phyloP scores from a whole-genome alignment of 1,140 invertebrate species.

The Zaprionus tsacasi region DNA sequence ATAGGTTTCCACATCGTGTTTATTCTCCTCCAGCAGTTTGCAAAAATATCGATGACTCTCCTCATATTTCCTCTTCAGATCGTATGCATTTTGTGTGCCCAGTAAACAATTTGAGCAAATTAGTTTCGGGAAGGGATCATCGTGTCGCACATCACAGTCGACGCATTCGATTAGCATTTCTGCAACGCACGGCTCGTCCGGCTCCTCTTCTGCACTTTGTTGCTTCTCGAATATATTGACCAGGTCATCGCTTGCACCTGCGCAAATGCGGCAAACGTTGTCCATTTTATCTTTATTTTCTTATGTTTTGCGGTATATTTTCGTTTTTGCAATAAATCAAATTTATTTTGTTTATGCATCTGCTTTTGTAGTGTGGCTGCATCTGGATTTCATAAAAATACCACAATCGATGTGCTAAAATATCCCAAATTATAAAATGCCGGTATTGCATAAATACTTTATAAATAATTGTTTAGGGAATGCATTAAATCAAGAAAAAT shows the following conservation, averaged over 20 bases:
- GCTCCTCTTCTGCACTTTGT: slow-evolving; percentile 3
- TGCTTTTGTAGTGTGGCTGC: neutral
- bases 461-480: too few species aligned
- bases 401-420: neutral
- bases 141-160: neutral
- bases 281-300: slow-evolving; percentile 14
- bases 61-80: slow-evolving; percentile 17
- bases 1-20: neutral
- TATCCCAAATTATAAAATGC: neutral
- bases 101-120: slow-evolving; percentile 10
- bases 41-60: slow-evolving; percentile 21
- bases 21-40: neutral
- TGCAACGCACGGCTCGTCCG: slow-evolving; percentile 21
- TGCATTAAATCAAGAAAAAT: too few species aligned
- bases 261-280: slow-evolving; percentile 17
- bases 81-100: slow-evolving; percentile 10
- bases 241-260: neutral
- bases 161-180: slow-evolving; percentile 32
- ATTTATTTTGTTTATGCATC: slow-evolving; percentile 23
- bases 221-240: slow-evolving; percentile 20
- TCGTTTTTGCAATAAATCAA: neutral
- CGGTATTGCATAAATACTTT: too few species aligned
- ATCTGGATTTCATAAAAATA: neutral
- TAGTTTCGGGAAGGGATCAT: slow-evolving; percentile 25
- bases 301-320: neutral